Evolutionary conservation across 2,113 vertebrate genomes (phyloP), one percentile per base, ranked within the genome.

Genomic region (Excalfactoria chinensis): DNA sequence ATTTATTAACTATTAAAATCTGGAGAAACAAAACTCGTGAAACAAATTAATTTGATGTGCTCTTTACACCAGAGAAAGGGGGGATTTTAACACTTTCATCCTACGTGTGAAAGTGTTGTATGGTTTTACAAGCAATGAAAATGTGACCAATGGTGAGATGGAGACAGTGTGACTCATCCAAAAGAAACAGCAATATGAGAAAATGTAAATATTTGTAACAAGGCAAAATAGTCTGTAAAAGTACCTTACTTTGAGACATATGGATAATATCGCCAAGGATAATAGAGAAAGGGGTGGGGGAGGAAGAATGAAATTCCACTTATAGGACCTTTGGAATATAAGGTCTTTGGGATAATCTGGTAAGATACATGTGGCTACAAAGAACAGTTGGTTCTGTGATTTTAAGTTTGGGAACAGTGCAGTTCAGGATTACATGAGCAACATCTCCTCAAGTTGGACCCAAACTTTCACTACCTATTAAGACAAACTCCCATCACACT

Each of bases 151-250:
- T 28, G 76, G 58, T 12, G 82, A 95, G 83, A 60, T 15, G 56
- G 67, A 64, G 22, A 32, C 32, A 2, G 18, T 15, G 44, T 35
- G 55, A 34, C 40, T 84, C 53, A 21, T 0, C 35, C 2, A 5
- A 78, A 64, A 81, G 51, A 75, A 91, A 32, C 28, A 55, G 40
- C 19, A 8, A 43, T n/a, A 20, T 11, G 32, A 89, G 85, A 83
- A 72, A 77, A 86, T 26, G 43, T 86, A 92, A 94, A 83, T 89
- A 83, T 91, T 91, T 94, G 43, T 60, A n/a, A 62, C 49, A 56
- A 73, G 46, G 9, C 25, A 69, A 92, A 89, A 63, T 20, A 66
- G 6, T 19, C 26, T 64, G 43, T 25, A 56, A 87, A 85, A 64
- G 59, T 34, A 20, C 76, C 48, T n/a, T 25, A 30, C 17, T 51